Percentiles rank a stretch among this genome's conserved stretches.
These are phyloP conservation scores for Parelbella ahira DNA, from an alignment of 2,888 invertebrate genomes.

Conservation along the genomic window DNA sequence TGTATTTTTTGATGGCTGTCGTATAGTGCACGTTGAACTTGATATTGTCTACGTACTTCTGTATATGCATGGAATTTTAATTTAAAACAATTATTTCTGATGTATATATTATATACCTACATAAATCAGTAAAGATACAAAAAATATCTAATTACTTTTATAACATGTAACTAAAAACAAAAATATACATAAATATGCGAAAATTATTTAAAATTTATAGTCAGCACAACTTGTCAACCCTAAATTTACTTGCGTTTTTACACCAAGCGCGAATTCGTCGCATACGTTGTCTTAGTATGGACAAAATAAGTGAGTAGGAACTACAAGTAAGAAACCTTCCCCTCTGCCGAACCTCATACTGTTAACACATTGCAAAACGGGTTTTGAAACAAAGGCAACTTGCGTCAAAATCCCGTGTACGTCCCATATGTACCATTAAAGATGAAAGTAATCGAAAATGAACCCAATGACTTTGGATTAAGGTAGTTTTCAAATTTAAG, in stretches of 20 bases:
- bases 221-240: slow-evolving; percentile 46
- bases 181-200: no score
- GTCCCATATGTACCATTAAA: slow-evolving; percentile 3
- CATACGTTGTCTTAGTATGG: slow-evolving; percentile 72
- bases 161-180: no score
- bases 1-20: no score
- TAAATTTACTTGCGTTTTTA: slow-evolving; percentile 51
- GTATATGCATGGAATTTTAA: no score
- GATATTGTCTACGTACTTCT: no score
- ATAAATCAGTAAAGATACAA: no score
- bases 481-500: slow-evolving; percentile 32
- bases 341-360: slow-evolving; percentile 34
- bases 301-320: slow-evolving; percentile 71
- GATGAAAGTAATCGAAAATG: fast-evolving
- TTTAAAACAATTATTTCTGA: no score
- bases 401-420: slow-evolving; percentile 24
- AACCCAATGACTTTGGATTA: slow-evolving; percentile 4
- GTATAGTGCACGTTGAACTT: no score
- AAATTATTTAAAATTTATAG: no score
- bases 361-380: slow-evolving; percentile 16
- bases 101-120: no score
- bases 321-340: slow-evolving; percentile 58
- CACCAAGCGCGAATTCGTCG: slow-evolving; percentile 56
- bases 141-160: no score
- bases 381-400: slow-evolving; percentile 14